Percentiles rank a stretch among this genome's conserved stretches.
Conservation (phyloP, 2,888 invertebrate species). For the Holacanthella duospinosa region DNA sequence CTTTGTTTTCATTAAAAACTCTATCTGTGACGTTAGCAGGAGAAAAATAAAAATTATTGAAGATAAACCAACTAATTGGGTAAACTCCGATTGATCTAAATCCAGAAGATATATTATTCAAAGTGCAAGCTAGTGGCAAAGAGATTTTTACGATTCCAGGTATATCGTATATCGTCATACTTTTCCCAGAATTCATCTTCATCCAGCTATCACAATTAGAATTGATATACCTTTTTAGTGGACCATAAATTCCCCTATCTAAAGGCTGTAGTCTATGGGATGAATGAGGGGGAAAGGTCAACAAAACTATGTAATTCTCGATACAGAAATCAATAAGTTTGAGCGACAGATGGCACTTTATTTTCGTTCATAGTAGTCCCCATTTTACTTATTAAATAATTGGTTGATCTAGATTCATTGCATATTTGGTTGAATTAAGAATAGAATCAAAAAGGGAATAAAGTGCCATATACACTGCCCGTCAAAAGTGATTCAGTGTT, state of each 20-base stretch:
- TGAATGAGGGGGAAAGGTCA: constrained; percentile 38
- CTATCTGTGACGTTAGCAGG: constrained; percentile 23
- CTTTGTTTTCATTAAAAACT: too few relatives aligned
- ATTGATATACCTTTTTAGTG: constrained; percentile 30
- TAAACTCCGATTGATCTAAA: constrained; percentile 25
- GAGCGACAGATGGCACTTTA: constrained; percentile 34
- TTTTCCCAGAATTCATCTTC: constrained; percentile 34
- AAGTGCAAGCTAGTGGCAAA: constrained; percentile 23
- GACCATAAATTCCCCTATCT: constrained; percentile 26
- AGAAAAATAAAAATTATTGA: constrained; percentile 30
- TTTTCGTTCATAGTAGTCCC: too few relatives aligned
- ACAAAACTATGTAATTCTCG: constrained; percentile 34
- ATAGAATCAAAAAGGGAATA: too few relatives aligned
- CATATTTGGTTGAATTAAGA: too few relatives aligned
- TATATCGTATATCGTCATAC: constrained; percentile 40
- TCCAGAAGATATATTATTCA: constrained; percentile 30
- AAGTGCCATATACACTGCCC: too few relatives aligned
- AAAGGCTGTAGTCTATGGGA: constrained; percentile 37
- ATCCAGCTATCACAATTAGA: constrained; percentile 37
- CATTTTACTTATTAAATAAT: too few relatives aligned
- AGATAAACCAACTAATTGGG: constrained; percentile 32
- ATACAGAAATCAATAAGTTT: constrained; percentile 30
- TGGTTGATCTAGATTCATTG: too few relatives aligned
- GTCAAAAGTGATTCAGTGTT: too few relatives aligned
- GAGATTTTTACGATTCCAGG: constrained; percentile 30